A percentile compares a stretch with the other conserved stretches of the same genome.
Conservation (phyloP, 1,140 invertebrate species). For the Bombus superbus region DNA sequence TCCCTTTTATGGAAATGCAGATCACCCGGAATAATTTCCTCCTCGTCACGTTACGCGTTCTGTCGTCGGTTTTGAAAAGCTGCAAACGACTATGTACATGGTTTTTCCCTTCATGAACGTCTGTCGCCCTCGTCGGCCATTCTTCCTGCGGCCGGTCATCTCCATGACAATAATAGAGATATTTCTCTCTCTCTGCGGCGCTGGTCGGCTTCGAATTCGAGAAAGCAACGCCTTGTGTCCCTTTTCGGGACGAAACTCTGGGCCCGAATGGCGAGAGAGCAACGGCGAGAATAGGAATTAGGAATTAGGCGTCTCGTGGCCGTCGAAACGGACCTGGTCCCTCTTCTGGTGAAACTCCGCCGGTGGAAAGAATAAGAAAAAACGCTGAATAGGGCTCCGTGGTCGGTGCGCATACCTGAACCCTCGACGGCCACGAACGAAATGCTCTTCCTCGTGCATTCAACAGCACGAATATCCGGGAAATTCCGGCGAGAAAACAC, state of each 20-base stretch:
- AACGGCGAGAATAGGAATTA: slow-evolving; percentile 75
- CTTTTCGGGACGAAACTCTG: slow-evolving; percentile 21
- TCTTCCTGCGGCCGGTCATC: slow-evolving; percentile 69
- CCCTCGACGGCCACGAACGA: slow-evolving; percentile 23
- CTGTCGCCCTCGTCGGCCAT: neutral
- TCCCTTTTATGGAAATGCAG: slow-evolving; percentile 15
- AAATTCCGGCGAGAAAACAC: slow-evolving; percentile 41
- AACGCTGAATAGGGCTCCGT: slow-evolving; percentile 59
- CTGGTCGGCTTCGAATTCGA: slow-evolving; percentile 71
- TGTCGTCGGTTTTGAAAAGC: neutral
- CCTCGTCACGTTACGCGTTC: neutral
- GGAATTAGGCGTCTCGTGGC: slow-evolving; percentile 76
- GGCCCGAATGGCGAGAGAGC: slow-evolving; percentile 26
- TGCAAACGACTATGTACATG: neutral
- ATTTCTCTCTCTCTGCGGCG: slow-evolving; percentile 69
- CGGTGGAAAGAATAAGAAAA: slow-evolving; percentile 70
- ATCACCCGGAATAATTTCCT: neutral
- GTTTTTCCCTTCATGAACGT: neutral
- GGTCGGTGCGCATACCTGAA: slow-evolving; percentile 67
- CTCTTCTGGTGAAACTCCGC: slow-evolving; percentile 61
- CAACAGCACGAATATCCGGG: slow-evolving; percentile 20
- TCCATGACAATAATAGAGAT: slow-evolving; percentile 82
- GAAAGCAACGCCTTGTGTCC: slow-evolving; percentile 49
- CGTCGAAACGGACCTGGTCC: slow-evolving; percentile 17
- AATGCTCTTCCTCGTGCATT: slow-evolving; percentile 2